phyloP scores from a whole-genome alignment of 2,888 invertebrate genomes.

The Tinea pellionella region DNA sequence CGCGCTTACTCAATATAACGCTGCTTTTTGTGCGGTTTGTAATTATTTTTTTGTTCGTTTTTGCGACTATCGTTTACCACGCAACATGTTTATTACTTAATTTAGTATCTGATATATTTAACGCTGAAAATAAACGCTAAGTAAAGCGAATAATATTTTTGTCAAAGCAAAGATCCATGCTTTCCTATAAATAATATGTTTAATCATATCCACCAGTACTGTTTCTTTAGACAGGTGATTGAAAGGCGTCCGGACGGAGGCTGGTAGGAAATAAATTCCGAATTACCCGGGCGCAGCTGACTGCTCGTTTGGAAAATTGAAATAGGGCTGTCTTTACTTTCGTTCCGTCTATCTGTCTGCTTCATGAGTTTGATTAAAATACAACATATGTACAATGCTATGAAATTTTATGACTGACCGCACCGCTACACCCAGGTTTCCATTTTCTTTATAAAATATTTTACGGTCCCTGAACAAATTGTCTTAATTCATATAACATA shows the following conservation, averaged over 20 bases:
- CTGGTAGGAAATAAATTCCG: conserved; percentile 38
- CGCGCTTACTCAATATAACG: conserved; percentile 21
- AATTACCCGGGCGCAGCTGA: conserved; percentile 42
- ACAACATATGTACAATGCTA: neutral
- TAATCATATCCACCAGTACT: neutral
- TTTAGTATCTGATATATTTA: neutral
- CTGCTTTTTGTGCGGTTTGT: neutral
- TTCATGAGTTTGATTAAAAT: neutral
- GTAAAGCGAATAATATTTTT: too few relatives aligned
- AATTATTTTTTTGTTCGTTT: neutral
- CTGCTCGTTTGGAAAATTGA: conserved; percentile 47
- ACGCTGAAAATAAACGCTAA: too few relatives aligned
- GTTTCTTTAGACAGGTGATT: conserved; percentile 36
- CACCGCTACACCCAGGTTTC: neutral
- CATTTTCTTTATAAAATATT: neutral
- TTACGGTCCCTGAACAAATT: too few relatives aligned
- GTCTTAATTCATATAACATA: too few relatives aligned
- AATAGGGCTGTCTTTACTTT: conserved; percentile 26
- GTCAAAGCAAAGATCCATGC: neutral
- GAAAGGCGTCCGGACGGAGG: conserved; percentile 37
- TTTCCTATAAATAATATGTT: neutral
- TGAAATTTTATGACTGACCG: neutral
- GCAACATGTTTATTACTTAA: neutral
- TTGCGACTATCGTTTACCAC: neutral
- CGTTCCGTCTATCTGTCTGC: neutral